Evolutionary conservation across 1,140 invertebrate genomes (phyloP), one percentile per base, ranked within the genome.

Genomic region (Microplitis mediator): DNA sequence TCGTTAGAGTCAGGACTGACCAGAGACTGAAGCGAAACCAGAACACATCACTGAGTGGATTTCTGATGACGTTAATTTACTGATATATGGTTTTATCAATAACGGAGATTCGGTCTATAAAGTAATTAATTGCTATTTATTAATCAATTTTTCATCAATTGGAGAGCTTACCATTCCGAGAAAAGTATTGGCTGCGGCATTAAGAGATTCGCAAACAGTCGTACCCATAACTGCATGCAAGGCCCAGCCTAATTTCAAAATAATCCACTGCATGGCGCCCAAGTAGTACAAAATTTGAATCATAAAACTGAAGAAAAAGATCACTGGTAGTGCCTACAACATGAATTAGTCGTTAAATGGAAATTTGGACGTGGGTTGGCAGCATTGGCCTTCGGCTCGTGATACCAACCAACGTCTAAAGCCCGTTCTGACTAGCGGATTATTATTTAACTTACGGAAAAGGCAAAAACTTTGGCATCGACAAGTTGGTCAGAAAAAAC

Each of bases 1-100:
- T 54, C 3, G n/a, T 54, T 14, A 31, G 32, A 31, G 8, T 2
- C 14, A 14, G 14, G 16, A 1, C 76, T 81, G 81, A 90, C 96
- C 97, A 45, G 97, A 96, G 16, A 98, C 95, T 6, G 97, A 97
- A 0, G 97, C 95, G 85, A 98, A 98, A 6, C 97, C 97, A 1
- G 94, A 95, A 4, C 94, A 91, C 94, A 98, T 95, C 13, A 99
- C 89, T 0, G 97, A 92, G 83, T 98, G 96, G 0, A 99, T 85
- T 88, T 99, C 97, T 0, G 96, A 98, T 54, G 90, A 88, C 0
- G 97, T 98, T 79, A 99, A 89, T 66, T 91, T 81, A n/a, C 86
- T 79, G 8, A 99, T 84, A 77, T 95, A 98, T 0, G 95, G 95
- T 79, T 92, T 92, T 52, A 98, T 92, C n/a, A 98, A 76, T 6